phyloP scores from a whole-genome alignment of 2,113 vertebrate species.

The Hemiprocne comata region DNA sequence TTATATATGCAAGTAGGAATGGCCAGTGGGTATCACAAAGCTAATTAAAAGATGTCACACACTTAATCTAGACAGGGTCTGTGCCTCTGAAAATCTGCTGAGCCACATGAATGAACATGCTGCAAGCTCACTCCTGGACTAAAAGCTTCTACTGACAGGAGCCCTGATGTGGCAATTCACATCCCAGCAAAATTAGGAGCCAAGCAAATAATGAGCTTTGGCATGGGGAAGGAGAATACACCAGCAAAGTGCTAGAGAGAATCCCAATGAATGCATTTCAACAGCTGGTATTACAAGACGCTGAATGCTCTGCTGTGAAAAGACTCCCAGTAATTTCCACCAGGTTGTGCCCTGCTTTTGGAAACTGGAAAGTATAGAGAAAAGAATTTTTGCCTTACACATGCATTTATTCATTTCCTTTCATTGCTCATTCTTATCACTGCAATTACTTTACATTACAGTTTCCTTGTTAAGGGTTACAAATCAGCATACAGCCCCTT shows the following conservation, averaged over 20 bases:
- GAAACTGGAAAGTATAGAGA: not conserved
- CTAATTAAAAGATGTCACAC: not conserved
- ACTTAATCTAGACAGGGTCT: not conserved
- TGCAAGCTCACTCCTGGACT: not conserved
- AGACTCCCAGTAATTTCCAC: not conserved
- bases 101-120: not conserved
- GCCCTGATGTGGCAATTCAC: not conserved
- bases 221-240: not conserved
- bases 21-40: not conserved
- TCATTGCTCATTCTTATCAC: not conserved
- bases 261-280: not conserved
- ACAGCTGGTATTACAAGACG: not conserved
- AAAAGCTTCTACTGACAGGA: not conserved
- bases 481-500: not conserved
- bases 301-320: not conserved
- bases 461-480: not conserved
- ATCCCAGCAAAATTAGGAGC: not conserved
- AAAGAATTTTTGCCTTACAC: not conserved
- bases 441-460: not conserved
- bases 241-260: not conserved
- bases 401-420: not conserved
- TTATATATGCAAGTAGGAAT: not conserved
- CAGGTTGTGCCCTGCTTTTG: not conserved
- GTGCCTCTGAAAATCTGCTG: not conserved
- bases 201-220: not conserved